Evolutionary conservation across 2,888 invertebrate genomes (phyloP), one percentile per base, ranked within the genome.

Genomic region (Nephrocerus scutellatus): DNA sequence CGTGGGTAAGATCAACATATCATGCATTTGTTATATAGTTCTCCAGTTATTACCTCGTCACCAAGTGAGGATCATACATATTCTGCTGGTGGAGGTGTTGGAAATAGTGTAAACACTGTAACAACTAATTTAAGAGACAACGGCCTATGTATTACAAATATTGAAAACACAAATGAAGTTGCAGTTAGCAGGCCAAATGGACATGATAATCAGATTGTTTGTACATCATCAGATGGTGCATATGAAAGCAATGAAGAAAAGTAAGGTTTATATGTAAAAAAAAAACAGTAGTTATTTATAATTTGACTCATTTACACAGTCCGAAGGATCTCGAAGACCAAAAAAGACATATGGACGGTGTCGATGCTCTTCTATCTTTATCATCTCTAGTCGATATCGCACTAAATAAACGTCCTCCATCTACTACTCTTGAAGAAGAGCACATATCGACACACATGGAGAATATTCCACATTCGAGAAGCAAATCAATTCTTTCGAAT

Each of bases 61-160:
- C 88, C 90, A 1, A 89, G 88, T 68, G 88, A 89, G 70, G 93
- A 93, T 73, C 92, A 93, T 70, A 90, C 90, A 36, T 93, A 92
- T 71, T 89, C 88, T 56, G 79, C 79, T 44, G 73, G 73, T 21
- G 73, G 64, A 45, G 55, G 57, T 20, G 58, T 56, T 45, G 41
- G 46, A 30, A 52, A 55, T n/a, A n/a, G n/a, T 39, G 44, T 30
- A 19, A 43, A 30, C 15, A 37, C 33, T 13, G 39, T 36, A 31
- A 39, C 44, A n/a, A n/a, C n/a, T n/a, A n/a, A n/a, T n/a, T n/a
- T n/a, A n/a, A n/a, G n/a, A n/a, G n/a, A n/a, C n/a, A n/a, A n/a
- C n/a, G n/a, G n/a, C n/a, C n/a, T n/a, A n/a, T n/a, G n/a, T n/a
- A n/a, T n/a, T n/a, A n/a, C n/a, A n/a, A n/a, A n/a, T n/a, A n/a